Base-by-base conservation (phyloP, 2,888 invertebrate species). In the Sialis fuliginosa region DNA sequence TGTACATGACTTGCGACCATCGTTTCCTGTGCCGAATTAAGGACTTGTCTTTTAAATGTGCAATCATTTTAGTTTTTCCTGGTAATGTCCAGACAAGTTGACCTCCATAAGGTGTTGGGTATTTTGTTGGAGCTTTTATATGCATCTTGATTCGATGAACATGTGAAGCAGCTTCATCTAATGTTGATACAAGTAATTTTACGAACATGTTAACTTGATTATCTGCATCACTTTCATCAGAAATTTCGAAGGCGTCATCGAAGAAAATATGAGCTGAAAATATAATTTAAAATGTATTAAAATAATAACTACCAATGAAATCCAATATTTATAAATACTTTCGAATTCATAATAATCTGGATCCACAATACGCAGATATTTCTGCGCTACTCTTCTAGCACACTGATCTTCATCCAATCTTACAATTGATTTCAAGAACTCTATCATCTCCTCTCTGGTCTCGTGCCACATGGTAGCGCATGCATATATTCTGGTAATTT, bases 391-490 rank as follows among this genome's bases (percentile, higher is more conserved):
- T 45, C 93, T 75, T 46, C 96, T 74, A 1, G 96, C 95, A 56
- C 90, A 90, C 62, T 97, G 96, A 65, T 97, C 97, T 64, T 93
- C 92, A 62, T 97, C 97, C 68, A 97, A 70, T 43, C 97, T 73
- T 55, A 91, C 71, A 56, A 97, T 87, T 54, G 93, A 93, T 63
- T 96, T 95, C 63, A 97, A 80, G 70, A 97, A 89, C 69, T 96
- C 93, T 58, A 93, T 86, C 96, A 97, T 97, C 66, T 97, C 97
- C 56, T 89, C 91, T 62, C 83, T 84, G 34, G 91, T 97, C 68
- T 98, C 97, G 66, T 98, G 98, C 98, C 98, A 98, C 96, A 98
- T 97, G 54, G 97, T 98, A 42, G 87, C 87, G 66, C 97, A 97
- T 33, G 93, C 89, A 62, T 89, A 97, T 55, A 98, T 93, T 63